Evolutionary conservation across 1,140 invertebrate species (phyloP).

Genomic region (Drosophila lacteicornis): DNA sequence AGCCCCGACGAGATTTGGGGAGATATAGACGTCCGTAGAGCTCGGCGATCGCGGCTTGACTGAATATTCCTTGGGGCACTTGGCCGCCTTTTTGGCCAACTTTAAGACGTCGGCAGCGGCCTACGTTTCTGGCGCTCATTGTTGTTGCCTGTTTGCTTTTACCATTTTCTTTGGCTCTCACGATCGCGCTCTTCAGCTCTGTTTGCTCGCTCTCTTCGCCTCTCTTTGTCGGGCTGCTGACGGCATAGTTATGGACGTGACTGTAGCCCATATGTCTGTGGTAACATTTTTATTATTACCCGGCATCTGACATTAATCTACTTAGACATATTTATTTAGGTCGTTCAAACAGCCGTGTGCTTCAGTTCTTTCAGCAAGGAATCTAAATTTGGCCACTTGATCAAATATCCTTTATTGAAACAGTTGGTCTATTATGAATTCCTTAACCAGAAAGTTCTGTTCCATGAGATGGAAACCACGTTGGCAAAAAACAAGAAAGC

Average conservation of each 20-base stretch:
- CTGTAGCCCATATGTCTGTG: conserved; percentile 67
- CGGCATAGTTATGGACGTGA: conserved; percentile 41
- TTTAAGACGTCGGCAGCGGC: conserved; percentile 56
- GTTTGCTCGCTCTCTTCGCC: conserved; percentile 22
- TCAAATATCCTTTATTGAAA: conserved; percentile 53
- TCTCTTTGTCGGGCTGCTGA: conserved; percentile 17
- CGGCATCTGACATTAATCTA: conserved; percentile 64
- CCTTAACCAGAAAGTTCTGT: background rate
- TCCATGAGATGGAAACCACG: conserved; percentile 17
- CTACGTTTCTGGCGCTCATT: conserved; percentile 66
- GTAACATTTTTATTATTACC: conserved; percentile 60
- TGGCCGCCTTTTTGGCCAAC: conserved; percentile 81
- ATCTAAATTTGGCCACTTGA: conserved; percentile 44
- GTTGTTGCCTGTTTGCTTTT: conserved; percentile 72
- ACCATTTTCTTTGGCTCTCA: conserved; percentile 72
- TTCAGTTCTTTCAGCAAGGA: conserved; percentile 16
- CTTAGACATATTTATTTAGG: conserved; percentile 69
- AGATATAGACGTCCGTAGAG: conserved; percentile 67
- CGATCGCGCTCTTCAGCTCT: conserved; percentile 54
- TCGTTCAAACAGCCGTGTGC: conserved; percentile 57
- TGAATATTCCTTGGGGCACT: conserved; percentile 74
- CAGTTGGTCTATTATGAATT: conserved; percentile 28
- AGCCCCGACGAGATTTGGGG: conserved; percentile 14
- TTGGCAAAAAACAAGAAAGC: conserved; percentile 27
- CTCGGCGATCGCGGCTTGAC: conserved; percentile 77